A percentile compares a stretch with the other conserved stretches of the same genome.
phyloP scores from a whole-genome alignment of 2,888 invertebrate genomes.

The Aspidiotus destructor region DNA sequence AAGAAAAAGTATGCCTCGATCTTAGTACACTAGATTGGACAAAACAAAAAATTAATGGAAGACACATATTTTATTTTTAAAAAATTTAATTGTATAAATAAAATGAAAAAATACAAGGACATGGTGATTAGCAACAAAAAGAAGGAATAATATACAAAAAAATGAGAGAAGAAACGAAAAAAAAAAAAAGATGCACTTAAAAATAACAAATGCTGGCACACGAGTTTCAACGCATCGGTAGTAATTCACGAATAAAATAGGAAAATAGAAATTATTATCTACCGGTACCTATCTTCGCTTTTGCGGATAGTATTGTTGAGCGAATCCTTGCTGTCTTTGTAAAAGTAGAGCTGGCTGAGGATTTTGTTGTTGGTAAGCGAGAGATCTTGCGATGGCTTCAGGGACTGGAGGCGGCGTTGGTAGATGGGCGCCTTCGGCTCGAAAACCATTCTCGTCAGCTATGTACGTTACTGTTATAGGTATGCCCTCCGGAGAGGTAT shows the following conservation, averaged over 20 bases:
- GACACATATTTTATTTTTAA: background rate
- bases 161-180: background rate
- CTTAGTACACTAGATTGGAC: too few relatives aligned
- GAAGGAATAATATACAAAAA: too few relatives aligned
- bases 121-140: too few relatives aligned
- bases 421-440: slow-evolving; percentile 64
- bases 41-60: too few relatives aligned
- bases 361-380: slow-evolving; percentile 33
- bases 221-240: background rate
- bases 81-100: background rate
- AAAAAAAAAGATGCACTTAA: slow-evolving; percentile 1
- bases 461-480: slow-evolving; percentile 52
- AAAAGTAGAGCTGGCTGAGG: slow-evolving; percentile 42
- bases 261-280: background rate
- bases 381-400: slow-evolving; percentile 48
- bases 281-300: slow-evolving; percentile 11
- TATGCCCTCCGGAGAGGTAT: slow-evolving; percentile 63
- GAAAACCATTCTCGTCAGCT: slow-evolving; percentile 69
- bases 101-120: too few relatives aligned
- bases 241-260: slow-evolving; percentile 1
- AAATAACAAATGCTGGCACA: background rate
- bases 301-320: slow-evolving; percentile 14
- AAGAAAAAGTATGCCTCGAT: too few relatives aligned
- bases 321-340: background rate
- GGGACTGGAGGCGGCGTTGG: slow-evolving; percentile 70